These are phyloP conservation scores for Caprella mutica DNA, from an alignment of 2,888 invertebrate genomes.

Conservation along the genomic window DNA sequence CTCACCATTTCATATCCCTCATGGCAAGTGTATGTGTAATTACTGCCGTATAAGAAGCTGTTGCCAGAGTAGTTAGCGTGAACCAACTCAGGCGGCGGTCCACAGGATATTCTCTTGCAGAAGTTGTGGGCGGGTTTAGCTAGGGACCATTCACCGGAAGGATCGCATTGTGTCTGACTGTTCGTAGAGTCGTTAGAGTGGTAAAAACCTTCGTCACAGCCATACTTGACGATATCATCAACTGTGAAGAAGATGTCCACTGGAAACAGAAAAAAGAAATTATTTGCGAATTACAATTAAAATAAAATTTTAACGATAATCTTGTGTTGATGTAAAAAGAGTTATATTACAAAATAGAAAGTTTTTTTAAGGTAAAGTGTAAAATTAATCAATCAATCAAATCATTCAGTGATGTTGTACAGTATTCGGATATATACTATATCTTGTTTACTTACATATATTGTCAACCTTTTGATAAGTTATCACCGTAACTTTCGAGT, in stretches of 20 bases:
- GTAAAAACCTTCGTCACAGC: constrained; percentile 25
- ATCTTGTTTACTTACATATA: neutral
- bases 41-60: constrained; percentile 22
- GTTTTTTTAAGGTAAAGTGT: neutral
- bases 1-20: constrained; percentile 23
- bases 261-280: neutral
- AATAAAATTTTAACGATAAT: neutral
- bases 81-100: constrained; percentile 19
- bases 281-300: neutral
- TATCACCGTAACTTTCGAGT: neutral
- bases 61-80: constrained; percentile 7
- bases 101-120: constrained; percentile 26
- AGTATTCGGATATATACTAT: neutral
- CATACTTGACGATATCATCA: constrained; percentile 20
- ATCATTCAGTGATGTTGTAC: neutral
- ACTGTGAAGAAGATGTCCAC: constrained; percentile 10
- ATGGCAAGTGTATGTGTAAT: constrained; percentile 18
- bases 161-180: constrained; percentile 2
- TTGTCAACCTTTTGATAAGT: neutral
- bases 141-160: constrained; percentile 21
- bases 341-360: neutral
- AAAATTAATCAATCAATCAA: neutral
- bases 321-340: neutral
- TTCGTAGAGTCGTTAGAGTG: neutral
- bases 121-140: too few relatives aligned